phyloP scores from a whole-genome alignment of 1,140 invertebrate genomes.

The Chlorops oryzae region DNA sequence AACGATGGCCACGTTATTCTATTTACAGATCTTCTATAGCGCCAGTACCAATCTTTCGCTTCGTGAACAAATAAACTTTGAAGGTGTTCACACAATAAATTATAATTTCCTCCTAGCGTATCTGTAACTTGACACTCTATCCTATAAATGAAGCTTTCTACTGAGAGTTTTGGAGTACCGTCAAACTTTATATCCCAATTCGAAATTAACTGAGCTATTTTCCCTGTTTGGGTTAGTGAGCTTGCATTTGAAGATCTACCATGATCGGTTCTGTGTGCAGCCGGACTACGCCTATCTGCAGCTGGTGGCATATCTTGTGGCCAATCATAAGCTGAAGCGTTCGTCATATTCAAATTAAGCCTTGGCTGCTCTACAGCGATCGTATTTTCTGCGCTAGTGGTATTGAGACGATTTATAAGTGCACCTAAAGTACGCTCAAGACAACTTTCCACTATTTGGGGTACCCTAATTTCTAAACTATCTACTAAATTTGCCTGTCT shows the following conservation, averaged over 20 bases:
- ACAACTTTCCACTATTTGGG: not conserved
- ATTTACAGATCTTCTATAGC: not conserved
- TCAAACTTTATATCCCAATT: not conserved
- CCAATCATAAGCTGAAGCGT: not conserved
- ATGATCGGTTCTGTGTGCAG: not conserved
- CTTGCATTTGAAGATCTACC: not conserved
- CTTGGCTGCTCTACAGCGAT: too few species aligned
- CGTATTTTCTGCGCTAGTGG: not conserved
- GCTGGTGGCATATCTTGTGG: not conserved
- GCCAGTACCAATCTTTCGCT: not conserved
- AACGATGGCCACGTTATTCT: not conserved
- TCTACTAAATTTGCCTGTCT: not conserved
- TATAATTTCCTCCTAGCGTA: not conserved
- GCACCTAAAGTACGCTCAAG: not conserved
- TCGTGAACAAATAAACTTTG: not conserved
- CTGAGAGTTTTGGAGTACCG: not conserved
- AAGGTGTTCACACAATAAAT: not conserved
- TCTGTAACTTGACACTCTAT: constrained; percentile 3
- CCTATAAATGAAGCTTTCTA: constrained; percentile 2
- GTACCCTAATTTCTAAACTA: not conserved
- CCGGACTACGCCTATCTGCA: not conserved
- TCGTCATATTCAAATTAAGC: not conserved
- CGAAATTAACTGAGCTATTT: not conserved
- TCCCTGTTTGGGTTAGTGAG: not conserved
- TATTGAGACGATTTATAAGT: not conserved